A percentile compares a stretch with the other conserved stretches of the same genome.
Conservation (phyloP, 2,888 invertebrate genomes). For the Drosophila mimica region DNA sequence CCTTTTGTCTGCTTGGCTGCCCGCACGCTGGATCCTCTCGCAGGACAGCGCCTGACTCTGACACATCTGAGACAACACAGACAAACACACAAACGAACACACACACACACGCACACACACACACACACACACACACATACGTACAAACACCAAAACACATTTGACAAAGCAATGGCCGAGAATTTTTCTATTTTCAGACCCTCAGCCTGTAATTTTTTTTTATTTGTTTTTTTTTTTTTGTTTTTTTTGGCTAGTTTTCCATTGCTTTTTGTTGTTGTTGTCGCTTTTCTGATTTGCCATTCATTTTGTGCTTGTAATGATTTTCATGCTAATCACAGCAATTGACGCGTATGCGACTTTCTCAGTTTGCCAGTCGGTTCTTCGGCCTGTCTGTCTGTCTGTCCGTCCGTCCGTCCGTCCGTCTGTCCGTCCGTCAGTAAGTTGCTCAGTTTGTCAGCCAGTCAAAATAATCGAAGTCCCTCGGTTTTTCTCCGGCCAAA, state of each 20-base stretch:
- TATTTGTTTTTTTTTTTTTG: too few relatives aligned
- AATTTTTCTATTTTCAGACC: slow-evolving; percentile 65
- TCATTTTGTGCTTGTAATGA: slow-evolving; percentile 75
- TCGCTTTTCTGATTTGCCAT: slow-evolving; percentile 67
- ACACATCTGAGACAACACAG: slow-evolving; percentile 66
- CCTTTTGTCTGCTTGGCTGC: slow-evolving; percentile 74
- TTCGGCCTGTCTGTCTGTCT: slow-evolving; percentile 2
- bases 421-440: slow-evolving; percentile 1
- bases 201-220: slow-evolving; percentile 42
- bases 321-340: slow-evolving; percentile 80
- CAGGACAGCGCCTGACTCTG: slow-evolving; percentile 57
- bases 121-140: slow-evolving; percentile 46
- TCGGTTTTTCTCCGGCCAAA: slow-evolving; percentile 26
- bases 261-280: slow-evolving; percentile 13
- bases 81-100: background rate
- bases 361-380: slow-evolving; percentile 24
- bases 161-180: slow-evolving; percentile 66
- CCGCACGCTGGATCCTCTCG: slow-evolving; percentile 33
- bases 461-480: slow-evolving; percentile 38
- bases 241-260: background rate
- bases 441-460: slow-evolving; percentile 30
- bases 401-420: background rate
- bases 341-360: slow-evolving; percentile 72
- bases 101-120: slow-evolving; percentile 33
- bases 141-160: slow-evolving; percentile 67